These are phyloP conservation scores for Cinclus cinclus DNA, from an alignment of 2,113 vertebrate species.

Conservation along the genomic window DNA sequence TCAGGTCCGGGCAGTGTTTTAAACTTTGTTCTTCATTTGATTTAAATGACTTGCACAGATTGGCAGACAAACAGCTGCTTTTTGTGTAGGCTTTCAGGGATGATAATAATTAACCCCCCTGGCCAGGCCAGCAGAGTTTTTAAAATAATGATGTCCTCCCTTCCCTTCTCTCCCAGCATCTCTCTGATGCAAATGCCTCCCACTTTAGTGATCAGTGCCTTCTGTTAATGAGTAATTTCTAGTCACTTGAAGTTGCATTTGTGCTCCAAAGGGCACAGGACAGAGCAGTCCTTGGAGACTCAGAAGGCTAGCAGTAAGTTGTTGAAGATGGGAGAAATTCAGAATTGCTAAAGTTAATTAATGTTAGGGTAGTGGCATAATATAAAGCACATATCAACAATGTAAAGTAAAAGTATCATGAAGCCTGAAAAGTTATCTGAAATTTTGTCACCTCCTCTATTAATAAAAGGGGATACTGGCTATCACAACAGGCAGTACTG, in stretches of 20 bases:
- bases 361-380: accelerated
- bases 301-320: neutral
- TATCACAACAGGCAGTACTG: neutral
- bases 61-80: neutral
- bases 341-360: neutral
- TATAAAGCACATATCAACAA: neutral
- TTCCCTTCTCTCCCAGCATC: neutral
- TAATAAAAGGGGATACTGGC: neutral
- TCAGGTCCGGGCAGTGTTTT: neutral
- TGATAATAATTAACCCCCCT: neutral
- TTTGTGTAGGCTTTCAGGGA: neutral
- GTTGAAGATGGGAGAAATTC: neutral
- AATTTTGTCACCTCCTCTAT: neutral
- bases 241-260: neutral
- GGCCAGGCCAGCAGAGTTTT: neutral
- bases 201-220: neutral
- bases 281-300: neutral
- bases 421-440: neutral
- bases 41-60: neutral
- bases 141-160: neutral
- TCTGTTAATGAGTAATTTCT: neutral
- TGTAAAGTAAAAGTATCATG: neutral
- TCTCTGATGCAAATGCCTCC: neutral
- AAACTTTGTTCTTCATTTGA: neutral
- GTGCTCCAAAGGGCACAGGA: neutral